phyloP scores from a whole-genome alignment of 2,113 vertebrate species.

The Lonchura striata region DNA sequence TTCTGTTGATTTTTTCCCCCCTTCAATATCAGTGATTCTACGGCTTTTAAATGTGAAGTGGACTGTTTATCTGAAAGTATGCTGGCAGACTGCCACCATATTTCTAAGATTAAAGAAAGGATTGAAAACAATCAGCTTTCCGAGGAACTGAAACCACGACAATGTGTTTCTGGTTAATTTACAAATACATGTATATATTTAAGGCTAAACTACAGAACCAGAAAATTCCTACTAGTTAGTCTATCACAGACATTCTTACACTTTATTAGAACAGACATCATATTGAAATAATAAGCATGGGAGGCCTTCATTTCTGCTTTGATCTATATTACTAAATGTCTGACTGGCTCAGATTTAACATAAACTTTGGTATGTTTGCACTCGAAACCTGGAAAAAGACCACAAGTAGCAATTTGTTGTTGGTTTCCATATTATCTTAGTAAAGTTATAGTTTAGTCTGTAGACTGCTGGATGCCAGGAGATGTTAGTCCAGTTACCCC shows the following conservation, averaged over 20 bases:
- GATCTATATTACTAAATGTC: conserved; percentile 77
- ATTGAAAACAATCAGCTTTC: conserved; percentile 76
- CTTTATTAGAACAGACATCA: conserved; percentile 81
- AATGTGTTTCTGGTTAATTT: conserved; percentile 82
- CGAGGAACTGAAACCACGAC: conserved; percentile 63
- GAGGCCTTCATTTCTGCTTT: conserved; percentile 74
- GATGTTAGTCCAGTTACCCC: conserved; percentile 64
- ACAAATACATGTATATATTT: conserved; percentile 80
- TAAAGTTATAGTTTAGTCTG: conserved; percentile 81
- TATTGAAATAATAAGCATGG: conserved; percentile 83
- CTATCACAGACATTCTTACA: conserved; percentile 69
- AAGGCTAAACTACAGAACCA: conserved; percentile 73
- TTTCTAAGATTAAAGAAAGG: conserved; percentile 79
- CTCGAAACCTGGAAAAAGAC: conserved; percentile 76
- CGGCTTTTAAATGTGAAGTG: conserved; percentile 65
- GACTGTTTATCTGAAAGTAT: conserved; percentile 75
- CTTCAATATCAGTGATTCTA: conserved; percentile 63
- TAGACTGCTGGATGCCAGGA: conserved; percentile 63
- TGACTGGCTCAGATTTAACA: conserved; percentile 76
- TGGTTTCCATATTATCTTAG: conserved; percentile 68
- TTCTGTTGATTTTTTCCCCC: neutral
- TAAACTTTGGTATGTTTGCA: conserved; percentile 77
- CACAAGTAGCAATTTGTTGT: conserved; percentile 79
- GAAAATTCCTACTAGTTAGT: conserved; percentile 72
- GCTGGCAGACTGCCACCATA: conserved; percentile 74